Conservation (phyloP, 2,888 invertebrate species). For the Molorchus minor region DNA sequence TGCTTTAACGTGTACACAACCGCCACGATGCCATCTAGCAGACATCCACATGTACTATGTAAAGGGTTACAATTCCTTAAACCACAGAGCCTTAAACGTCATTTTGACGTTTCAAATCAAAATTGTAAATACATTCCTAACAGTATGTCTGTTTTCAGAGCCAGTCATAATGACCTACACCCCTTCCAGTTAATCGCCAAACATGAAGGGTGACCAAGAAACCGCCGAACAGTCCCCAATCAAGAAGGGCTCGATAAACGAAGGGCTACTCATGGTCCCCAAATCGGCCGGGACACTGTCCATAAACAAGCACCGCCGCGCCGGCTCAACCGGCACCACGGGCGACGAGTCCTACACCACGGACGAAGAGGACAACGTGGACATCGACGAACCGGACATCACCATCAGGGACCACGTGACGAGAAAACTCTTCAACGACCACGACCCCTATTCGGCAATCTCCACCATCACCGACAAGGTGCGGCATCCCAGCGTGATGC, state of each 20-base stretch:
- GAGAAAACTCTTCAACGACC: conserved; percentile 60
- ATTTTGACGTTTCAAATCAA: not conserved
- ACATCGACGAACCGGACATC: conserved; percentile 64
- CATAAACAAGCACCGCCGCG: conserved; percentile 51
- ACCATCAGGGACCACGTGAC: conserved; percentile 61
- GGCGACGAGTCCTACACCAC: conserved; percentile 67
- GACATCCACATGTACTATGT: not conserved
- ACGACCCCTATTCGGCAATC: conserved; percentile 53
- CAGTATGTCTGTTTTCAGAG: conserved; percentile 8
- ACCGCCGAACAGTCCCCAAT: conserved; percentile 5
- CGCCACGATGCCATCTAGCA: too few relatives aligned
- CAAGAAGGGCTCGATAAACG: conserved; percentile 41
- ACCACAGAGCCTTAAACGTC: not conserved
- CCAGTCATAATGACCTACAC: conserved; percentile 10
- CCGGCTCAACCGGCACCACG: conserved; percentile 65
- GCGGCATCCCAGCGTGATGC: conserved; percentile 47
- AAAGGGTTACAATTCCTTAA: not conserved
- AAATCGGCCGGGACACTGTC: conserved; percentile 38
- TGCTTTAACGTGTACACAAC: not conserved
- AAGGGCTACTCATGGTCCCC: conserved; percentile 53
- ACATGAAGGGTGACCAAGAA: conserved; percentile 24
- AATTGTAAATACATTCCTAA: not conserved
- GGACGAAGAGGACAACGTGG: conserved; percentile 64
- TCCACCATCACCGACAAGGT: conserved; percentile 59
- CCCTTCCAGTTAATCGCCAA: not conserved